A percentile compares a stretch with the other conserved stretches of the same genome.
These are phyloP conservation scores for Leptinotarsa juncta DNA, from an alignment of 2,888 invertebrate species.

Conservation along the genomic window DNA sequence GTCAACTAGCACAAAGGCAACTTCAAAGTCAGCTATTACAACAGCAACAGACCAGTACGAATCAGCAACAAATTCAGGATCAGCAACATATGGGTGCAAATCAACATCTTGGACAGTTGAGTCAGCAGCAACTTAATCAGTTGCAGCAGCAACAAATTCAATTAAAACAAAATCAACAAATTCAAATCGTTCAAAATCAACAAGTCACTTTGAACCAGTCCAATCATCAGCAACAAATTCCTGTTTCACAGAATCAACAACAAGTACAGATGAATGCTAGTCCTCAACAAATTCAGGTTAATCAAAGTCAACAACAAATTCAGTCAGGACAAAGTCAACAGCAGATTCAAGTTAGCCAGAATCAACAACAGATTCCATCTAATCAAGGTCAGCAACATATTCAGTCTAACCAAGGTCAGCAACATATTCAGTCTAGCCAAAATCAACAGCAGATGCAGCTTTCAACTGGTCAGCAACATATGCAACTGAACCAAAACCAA, in stretches of 20 bases:
- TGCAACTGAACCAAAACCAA: conserved; percentile 48
- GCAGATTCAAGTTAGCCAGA: conserved; percentile 47
- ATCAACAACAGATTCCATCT: conserved; percentile 56
- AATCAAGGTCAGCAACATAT: conserved; percentile 54
- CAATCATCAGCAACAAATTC: conserved; percentile 45
- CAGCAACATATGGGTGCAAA: conserved; percentile 37
- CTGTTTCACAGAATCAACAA: conserved; percentile 45
- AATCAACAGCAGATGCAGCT: conserved; percentile 62
- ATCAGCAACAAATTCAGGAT: conserved; percentile 42
- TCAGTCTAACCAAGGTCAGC: conserved; percentile 47
- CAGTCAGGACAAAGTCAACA: conserved; percentile 38
- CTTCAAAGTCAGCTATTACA: conserved; percentile 41
- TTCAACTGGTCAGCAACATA: conserved; percentile 36
- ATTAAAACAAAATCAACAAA: conserved; percentile 49
- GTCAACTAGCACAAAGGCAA: conserved; percentile 58
- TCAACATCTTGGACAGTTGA: conserved; percentile 43
- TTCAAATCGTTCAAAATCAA: conserved; percentile 56
- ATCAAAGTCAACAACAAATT: conserved; percentile 15
- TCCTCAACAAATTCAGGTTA: conserved; percentile 44
- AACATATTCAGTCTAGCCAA: conserved; percentile 53
- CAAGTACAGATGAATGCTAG: conserved; percentile 21
- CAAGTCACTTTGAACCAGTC: conserved; percentile 64
- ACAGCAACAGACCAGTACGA: conserved; percentile 31
- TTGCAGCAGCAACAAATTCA: conserved; percentile 41
- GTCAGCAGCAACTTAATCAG: conserved; percentile 36